Evolutionary conservation across 2,797 vertebrate species (phyloP).

Genomic region (Tiaroga cobitis): DNA sequence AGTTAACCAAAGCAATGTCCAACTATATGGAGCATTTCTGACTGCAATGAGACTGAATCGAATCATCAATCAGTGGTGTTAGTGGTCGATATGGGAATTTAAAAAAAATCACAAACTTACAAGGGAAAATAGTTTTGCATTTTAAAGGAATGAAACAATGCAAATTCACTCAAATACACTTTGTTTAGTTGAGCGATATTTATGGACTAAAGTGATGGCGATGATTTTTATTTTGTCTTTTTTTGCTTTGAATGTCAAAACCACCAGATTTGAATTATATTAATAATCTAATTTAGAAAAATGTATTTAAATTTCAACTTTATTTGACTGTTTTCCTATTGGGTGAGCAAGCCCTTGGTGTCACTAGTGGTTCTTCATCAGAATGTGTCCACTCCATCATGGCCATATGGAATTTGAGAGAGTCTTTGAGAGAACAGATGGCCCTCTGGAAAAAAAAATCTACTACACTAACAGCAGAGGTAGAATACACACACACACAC

Average conservation of each 20-base stretch:
- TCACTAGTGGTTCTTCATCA: not conserved
- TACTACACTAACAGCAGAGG: conserved; percentile 11
- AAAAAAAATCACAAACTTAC: not conserved
- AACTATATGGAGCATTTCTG: not conserved
- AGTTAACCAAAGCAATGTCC: not conserved
- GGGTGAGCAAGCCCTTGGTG: not conserved
- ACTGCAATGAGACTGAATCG: too few relatives aligned
- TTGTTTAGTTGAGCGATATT: not conserved
- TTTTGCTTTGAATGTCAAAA: not conserved
- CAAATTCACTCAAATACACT: not conserved
- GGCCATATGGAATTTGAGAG: conserved; percentile 8
- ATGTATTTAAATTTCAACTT: not conserved
- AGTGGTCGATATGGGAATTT: not conserved
- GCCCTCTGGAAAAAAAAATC: not conserved
- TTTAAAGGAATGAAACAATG: not conserved
- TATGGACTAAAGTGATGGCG: not conserved
- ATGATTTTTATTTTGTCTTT: not conserved
- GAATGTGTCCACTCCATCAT: conserved; percentile 16
- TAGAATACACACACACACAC: not conserved
- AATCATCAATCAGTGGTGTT: too few relatives aligned
- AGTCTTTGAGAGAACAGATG: conserved; percentile 32
- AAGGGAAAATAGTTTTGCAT: not conserved
- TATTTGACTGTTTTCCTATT: not conserved
- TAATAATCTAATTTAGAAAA: not conserved
- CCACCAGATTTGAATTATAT: not conserved